Percentiles rank a stretch among this genome's conserved stretches.
Conservation (phyloP, 2,888 invertebrate species). For the Parasteatoda lunata region DNA sequence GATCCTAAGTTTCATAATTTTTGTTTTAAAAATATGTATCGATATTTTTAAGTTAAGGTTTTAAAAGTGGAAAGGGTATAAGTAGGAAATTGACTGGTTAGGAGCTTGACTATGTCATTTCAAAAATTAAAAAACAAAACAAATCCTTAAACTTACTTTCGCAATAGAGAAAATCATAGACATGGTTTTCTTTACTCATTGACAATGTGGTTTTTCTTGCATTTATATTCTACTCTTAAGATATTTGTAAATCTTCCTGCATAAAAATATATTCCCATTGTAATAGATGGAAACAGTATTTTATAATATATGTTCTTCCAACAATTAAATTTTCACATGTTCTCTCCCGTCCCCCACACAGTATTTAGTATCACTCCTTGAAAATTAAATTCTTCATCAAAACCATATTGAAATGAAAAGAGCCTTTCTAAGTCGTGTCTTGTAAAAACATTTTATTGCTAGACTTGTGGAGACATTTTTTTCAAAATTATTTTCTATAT, state of each 20-base stretch:
- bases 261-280: conserved; percentile 66
- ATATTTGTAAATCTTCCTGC: conserved; percentile 67
- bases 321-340: too few relatives aligned
- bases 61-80: not conserved
- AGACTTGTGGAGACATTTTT: too few relatives aligned
- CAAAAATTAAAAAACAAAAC: conserved; percentile 44
- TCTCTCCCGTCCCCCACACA: too few relatives aligned
- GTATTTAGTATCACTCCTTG: too few relatives aligned
- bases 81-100: conserved; percentile 7
- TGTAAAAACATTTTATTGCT: too few relatives aligned
- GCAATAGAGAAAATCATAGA: conserved; percentile 64
- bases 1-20: too few relatives aligned
- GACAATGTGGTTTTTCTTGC: conserved; percentile 6
- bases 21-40: too few relatives aligned
- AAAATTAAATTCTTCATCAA: too few relatives aligned
- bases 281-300: conserved; percentile 59
- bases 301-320: conserved; percentile 53
- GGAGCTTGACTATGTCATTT: not conserved
- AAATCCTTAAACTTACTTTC: conserved; percentile 65
- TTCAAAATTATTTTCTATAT: too few relatives aligned
- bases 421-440: too few relatives aligned
- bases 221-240: conserved; percentile 67
- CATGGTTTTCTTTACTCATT: conserved; percentile 64
- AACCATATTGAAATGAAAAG: too few relatives aligned
- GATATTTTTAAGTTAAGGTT: not conserved